These are phyloP conservation scores for Hydropsyche tenuis DNA, from an alignment of 1,140 invertebrate genomes.

Conservation along the genomic window DNA sequence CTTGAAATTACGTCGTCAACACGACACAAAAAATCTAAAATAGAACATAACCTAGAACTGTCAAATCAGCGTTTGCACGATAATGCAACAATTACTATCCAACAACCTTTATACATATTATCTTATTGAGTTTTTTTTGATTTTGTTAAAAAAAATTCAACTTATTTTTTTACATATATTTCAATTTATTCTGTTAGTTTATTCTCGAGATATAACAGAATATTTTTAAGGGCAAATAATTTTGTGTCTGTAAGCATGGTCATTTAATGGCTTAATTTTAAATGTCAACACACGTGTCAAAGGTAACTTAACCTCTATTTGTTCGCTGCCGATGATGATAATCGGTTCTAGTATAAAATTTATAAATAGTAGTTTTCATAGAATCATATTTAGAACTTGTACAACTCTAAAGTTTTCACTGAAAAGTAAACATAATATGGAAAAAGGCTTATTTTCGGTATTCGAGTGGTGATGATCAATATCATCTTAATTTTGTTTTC, in stretches of 20 bases:
- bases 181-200: too few relatives aligned
- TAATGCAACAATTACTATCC: too few relatives aligned
- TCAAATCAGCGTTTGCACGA: too few relatives aligned
- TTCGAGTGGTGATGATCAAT: constrained; percentile 51
- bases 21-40: not conserved
- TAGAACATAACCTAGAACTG: not conserved
- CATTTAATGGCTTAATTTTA: not conserved
- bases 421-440: constrained; percentile 54
- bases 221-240: too few relatives aligned
- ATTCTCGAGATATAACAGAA: too few relatives aligned
- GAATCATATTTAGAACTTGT: not conserved
- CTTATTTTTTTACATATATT: too few relatives aligned
- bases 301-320: too few relatives aligned
- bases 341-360: not conserved
- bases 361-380: not conserved
- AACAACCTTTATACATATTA: too few relatives aligned
- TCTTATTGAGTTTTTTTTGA: too few relatives aligned
- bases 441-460: constrained; percentile 64
- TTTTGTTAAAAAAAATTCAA: too few relatives aligned
- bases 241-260: too few relatives aligned
- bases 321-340: not conserved
- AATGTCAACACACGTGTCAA: not conserved
- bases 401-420: constrained; percentile 14
- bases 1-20: constrained; percentile 41
- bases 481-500: constrained; percentile 64